Evolutionary conservation across 2,888 invertebrate species (phyloP).

Genomic region (Ormyrus labotus): DNA sequence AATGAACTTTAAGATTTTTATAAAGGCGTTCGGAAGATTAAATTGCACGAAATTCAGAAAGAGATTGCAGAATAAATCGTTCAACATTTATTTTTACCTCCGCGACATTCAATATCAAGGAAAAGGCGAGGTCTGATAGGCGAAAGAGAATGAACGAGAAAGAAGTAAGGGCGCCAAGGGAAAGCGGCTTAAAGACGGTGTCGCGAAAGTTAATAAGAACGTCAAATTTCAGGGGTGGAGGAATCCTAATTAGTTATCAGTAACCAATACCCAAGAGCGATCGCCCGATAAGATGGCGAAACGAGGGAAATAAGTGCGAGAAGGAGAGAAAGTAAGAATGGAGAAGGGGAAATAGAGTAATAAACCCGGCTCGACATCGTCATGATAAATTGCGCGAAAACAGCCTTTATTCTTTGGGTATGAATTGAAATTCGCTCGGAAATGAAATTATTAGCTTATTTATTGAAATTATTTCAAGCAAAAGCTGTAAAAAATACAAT

Average conservation of each 20-base stretch:
- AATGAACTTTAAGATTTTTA: no score
- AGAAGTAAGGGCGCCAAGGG: constrained; percentile 7
- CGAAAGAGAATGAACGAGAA: constrained; percentile 3
- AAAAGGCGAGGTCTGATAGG: neutral
- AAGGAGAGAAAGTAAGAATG: constrained; percentile 35
- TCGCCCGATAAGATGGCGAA: constrained; percentile 37
- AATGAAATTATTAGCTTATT: constrained; percentile 50
- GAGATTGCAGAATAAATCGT: constrained; percentile 14
- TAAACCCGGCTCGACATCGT: constrained; percentile 23
- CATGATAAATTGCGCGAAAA: constrained; percentile 14
- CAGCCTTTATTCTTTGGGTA: no score
- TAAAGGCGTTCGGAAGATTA: no score
- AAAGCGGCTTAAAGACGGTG: constrained; percentile 37
- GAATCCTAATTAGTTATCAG: constrained; percentile 63
- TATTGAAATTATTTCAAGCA: constrained; percentile 52
- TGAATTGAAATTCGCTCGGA: neutral
- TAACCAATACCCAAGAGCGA: constrained; percentile 58
- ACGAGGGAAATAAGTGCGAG: constrained; percentile 7
- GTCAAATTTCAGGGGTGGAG: constrained; percentile 60
- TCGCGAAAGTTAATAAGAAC: constrained; percentile 62
- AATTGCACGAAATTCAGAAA: no score
- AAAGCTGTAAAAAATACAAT: neutral
- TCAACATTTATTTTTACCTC: constrained; percentile 22
- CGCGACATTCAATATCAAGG: constrained; percentile 27
- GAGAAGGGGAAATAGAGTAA: constrained; percentile 39